Evolutionary conservation across 1,140 invertebrate genomes (phyloP), one percentile per base, ranked within the genome.

Genomic region (Pseudoatta argentina): DNA sequence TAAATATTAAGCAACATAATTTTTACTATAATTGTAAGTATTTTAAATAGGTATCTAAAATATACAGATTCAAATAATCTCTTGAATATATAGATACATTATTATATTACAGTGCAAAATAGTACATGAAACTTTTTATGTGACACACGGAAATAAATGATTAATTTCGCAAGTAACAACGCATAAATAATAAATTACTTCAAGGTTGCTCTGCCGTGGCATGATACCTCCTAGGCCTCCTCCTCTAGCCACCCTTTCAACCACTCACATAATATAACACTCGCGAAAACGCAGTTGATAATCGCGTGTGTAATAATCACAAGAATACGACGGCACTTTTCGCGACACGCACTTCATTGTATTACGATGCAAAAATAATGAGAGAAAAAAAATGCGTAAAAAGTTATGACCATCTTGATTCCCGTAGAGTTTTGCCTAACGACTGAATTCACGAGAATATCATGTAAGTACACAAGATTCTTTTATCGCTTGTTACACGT

Each of bases 231-330:
- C 14, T 21, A 69, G 39, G 4, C 66, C 39, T 44, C 48, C 66
- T 67, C 39, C 66, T 69, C 66, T 48, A 51, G 5, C 21, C 39
- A 44, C 2, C 14, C 7, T 21, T 3, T 51, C 12, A 67, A 8
- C 10, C 2, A 69, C 66, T 69, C 39, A 16, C 34, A 66, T n/a
- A 67, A 21, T 18, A n/a, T 5, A 21, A 51, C 8, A 30, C 1
- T 69, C 66, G 39, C 66, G 5, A 51, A 27, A 69, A 2, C 21
- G 24, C 3, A 16, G 21, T 27, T 69, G 48, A 69, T 69, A 69
- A 24, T 69, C 39, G 14, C 39, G 21, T 69, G 34, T 34, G 21
- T 69, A 51, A 69, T 69, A 69, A 69, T 48, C 39, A 24, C 18
- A 21, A 21, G 21, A 69, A 27, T 69, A 51, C 12, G 64, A 44